A percentile compares a stretch with the other conserved stretches of the same genome.
phyloP scores from a whole-genome alignment of 2,113 vertebrate genomes.

The Shinisaurus crocodilurus region DNA sequence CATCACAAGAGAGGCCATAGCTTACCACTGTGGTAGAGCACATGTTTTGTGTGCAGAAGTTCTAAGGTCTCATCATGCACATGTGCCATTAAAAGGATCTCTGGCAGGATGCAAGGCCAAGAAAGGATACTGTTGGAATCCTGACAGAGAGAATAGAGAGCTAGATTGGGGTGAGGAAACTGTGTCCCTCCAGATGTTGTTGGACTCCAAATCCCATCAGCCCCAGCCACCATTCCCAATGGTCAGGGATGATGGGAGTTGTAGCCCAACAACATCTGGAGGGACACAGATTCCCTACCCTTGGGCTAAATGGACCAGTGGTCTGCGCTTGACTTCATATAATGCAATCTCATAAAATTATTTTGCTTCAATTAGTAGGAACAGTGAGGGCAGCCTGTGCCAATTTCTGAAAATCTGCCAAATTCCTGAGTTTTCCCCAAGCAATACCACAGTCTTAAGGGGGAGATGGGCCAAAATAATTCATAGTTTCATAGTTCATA shows the following conservation, averaged over 20 bases:
- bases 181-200: neutral
- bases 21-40: neutral
- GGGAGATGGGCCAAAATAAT: no score
- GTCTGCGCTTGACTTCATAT: no score
- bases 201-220: neutral
- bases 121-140: neutral
- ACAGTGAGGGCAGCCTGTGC: neutral
- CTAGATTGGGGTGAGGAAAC: neutral
- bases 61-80: neutral
- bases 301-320: no score
- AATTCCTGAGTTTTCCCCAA: no score
- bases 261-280: neutral
- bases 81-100: neutral
- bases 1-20: neutral
- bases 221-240: neutral
- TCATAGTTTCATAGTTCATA: no score
- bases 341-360: no score
- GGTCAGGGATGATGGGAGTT: neutral
- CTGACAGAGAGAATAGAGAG: neutral
- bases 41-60: neutral
- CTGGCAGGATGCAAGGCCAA: neutral
- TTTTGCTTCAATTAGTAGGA: neutral
- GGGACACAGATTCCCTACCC: no score
- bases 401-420: no score
- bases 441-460: no score